These are phyloP conservation scores for Limonius californicus DNA, from an alignment of 1,140 invertebrate species.

Conservation along the genomic window DNA sequence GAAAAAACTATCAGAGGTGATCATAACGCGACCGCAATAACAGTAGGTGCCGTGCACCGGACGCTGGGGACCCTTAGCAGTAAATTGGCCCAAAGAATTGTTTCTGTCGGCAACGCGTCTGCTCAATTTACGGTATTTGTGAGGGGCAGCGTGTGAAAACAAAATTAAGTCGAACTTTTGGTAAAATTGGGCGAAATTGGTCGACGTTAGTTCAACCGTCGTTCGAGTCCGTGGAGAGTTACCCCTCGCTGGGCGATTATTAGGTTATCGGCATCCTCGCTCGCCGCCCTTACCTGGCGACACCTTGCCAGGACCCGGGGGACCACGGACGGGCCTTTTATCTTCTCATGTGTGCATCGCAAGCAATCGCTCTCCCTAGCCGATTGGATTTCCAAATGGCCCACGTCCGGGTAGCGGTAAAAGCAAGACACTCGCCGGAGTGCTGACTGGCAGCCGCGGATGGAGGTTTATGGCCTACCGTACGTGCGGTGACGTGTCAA, in stretches of 20 bases:
- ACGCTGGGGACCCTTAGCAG: conserved; percentile 24
- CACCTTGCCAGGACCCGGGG: conserved; percentile 25
- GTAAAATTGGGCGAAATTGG: conserved; percentile 56
- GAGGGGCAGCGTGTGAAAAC: conserved; percentile 50
- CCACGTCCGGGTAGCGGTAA: conserved; percentile 22
- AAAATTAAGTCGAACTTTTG: conserved; percentile 57
- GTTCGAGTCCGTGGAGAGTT: conserved; percentile 22
- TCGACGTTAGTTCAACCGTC: conserved; percentile 40
- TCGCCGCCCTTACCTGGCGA: conserved; percentile 30
- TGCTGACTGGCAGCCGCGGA: conserved; percentile 30
- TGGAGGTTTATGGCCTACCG: conserved; percentile 25
- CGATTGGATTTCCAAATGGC: conserved; percentile 28
- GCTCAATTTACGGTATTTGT: conserved; percentile 36
- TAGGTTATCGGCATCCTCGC: conserved; percentile 28
- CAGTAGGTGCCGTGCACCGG: conserved; percentile 19
- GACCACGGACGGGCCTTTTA: conserved; percentile 21
- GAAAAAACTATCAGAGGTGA: conserved; percentile 36
- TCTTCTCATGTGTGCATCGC: conserved; percentile 24
- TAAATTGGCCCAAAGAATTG: conserved; percentile 39
- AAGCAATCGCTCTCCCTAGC: conserved; percentile 20
- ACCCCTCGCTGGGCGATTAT: conserved; percentile 24
- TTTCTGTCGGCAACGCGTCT: conserved; percentile 37
- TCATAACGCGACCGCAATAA: conserved; percentile 33
- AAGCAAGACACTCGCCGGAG: conserved; percentile 26
- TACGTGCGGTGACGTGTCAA: conserved; percentile 26